phyloP scores from a whole-genome alignment of 2,113 vertebrate species.

The Ophthalmolycus amberensis region DNA sequence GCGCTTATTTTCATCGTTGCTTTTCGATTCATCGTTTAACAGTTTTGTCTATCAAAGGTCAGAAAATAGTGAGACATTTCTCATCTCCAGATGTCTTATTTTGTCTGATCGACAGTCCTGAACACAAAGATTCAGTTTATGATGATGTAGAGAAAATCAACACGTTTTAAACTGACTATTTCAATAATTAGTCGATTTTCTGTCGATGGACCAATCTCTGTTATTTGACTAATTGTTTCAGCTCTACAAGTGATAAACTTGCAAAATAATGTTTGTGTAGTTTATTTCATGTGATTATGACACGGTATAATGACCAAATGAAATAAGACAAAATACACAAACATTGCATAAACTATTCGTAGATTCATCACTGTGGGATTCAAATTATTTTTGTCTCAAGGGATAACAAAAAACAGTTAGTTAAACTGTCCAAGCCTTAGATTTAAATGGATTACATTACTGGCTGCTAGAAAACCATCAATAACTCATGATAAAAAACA shows the following conservation, averaged over 20 bases:
- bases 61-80: neutral
- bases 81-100: neutral
- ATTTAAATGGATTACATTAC: neutral
- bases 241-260: neutral
- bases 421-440: neutral
- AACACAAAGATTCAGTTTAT: neutral
- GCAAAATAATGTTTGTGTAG: neutral
- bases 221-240: neutral
- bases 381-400: neutral
- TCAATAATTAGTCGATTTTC: neutral
- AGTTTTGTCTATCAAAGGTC: neutral
- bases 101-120: neutral
- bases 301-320: neutral
- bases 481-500: neutral
- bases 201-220: neutral
- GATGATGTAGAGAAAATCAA: neutral
- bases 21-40: neutral
- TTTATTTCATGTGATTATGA: neutral
- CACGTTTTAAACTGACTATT: neutral
- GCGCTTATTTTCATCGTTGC: neutral
- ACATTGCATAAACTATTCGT: neutral
- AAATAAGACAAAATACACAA: neutral
- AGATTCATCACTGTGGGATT: neutral
- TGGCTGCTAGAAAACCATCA: neutral
- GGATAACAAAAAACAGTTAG: neutral